A percentile compares a stretch with the other conserved stretches of the same genome.
Conservation (phyloP, 2,113 vertebrate genomes). For the Conger conger region DNA sequence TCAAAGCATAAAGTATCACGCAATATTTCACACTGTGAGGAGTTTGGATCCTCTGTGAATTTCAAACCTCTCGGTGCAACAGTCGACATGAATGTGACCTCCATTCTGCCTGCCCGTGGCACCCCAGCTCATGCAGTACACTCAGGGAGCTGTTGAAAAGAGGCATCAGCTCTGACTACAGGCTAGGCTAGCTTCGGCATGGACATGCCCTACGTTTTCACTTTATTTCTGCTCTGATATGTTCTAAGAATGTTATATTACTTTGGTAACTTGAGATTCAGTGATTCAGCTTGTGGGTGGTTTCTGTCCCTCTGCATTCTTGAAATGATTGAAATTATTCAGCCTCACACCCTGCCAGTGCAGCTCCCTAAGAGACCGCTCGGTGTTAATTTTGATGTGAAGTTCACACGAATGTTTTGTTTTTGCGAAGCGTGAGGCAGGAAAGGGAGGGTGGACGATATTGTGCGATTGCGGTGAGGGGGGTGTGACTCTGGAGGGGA, state of each 20-base stretch:
- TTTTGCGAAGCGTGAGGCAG: neutral
- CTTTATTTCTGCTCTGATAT: neutral
- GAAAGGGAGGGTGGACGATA: neutral
- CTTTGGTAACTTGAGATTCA: neutral
- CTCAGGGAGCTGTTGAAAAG: neutral
- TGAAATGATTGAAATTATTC: neutral
- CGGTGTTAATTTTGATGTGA: neutral
- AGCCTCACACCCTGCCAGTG: neutral
- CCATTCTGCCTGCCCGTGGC: neutral
- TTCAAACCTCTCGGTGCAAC: neutral
- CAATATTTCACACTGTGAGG: neutral
- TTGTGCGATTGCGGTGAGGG: neutral
- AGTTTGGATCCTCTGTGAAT: neutral
- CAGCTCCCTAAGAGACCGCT: neutral
- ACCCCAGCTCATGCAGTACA: neutral
- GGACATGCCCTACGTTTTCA: neutral
- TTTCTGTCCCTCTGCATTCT: neutral
- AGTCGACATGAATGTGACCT: neutral
- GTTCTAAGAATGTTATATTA: neutral
- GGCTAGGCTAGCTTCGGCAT: neutral
- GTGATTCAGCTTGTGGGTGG: neutral
- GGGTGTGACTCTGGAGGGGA: neutral
- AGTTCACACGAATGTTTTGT: neutral
- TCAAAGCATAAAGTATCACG: slow-evolving; percentile 13
- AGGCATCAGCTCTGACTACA: neutral